These are phyloP conservation scores for Itoplectis maculator DNA, from an alignment of 2,888 invertebrate genomes.

Conservation along the genomic window DNA sequence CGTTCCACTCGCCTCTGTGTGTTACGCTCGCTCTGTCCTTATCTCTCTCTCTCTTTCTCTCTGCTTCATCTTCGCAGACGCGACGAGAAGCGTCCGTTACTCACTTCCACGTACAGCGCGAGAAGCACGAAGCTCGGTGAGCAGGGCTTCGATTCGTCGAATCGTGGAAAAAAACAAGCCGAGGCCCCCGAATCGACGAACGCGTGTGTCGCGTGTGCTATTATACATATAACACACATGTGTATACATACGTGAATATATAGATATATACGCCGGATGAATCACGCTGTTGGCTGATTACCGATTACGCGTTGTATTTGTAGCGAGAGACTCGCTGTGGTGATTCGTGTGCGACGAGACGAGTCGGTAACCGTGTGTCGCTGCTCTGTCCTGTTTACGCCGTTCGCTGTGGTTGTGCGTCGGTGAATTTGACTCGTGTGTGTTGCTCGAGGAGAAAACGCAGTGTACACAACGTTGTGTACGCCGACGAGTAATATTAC, in stretches of 20 bases:
- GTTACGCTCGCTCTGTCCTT: background rate
- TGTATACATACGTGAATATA: slow-evolving; percentile 43
- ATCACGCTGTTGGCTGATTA: slow-evolving; percentile 76
- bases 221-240: slow-evolving; percentile 2
- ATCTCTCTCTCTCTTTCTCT: slow-evolving; percentile 28
- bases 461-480: slow-evolving; percentile 10
- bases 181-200: background rate
- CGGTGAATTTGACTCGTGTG: slow-evolving; percentile 11
- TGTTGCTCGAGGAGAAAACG: slow-evolving; percentile 14
- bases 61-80: slow-evolving; percentile 16
- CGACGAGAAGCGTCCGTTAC: slow-evolving; percentile 20
- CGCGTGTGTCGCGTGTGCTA: background rate
- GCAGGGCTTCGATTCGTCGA: background rate
- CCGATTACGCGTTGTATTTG: slow-evolving; percentile 54
- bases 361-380: slow-evolving; percentile 13
- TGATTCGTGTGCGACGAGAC: slow-evolving; percentile 56
- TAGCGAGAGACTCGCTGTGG: slow-evolving; percentile 32
- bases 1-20: slow-evolving; percentile 22
- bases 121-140: background rate
- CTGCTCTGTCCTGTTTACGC: slow-evolving; percentile 29
- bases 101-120: slow-evolving; percentile 40
- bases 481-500: slow-evolving; percentile 2
- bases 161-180: slow-evolving; percentile 16
- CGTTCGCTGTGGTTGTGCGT: slow-evolving; percentile 4
- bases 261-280: slow-evolving; percentile 73